Evolutionary conservation across 2,797 vertebrate species (phyloP).

Genomic region (Anguilla pacifica): DNA sequence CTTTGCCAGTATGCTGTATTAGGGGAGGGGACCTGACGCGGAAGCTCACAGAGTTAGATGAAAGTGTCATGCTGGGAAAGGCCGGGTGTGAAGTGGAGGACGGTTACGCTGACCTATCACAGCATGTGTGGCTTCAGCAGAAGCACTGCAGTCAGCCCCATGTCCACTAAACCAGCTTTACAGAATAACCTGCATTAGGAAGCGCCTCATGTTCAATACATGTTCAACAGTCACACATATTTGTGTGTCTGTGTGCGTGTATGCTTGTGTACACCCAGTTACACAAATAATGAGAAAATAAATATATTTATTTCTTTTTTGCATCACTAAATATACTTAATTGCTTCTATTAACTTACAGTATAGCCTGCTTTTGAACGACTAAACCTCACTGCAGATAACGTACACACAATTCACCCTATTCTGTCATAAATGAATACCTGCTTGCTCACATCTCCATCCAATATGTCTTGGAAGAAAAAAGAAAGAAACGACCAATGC

Average conservation of each 20-base stretch:
- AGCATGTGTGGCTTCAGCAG: no score
- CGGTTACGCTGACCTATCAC: no score
- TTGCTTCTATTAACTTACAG: neutral
- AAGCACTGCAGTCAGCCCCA: neutral
- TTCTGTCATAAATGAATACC: neutral
- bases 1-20: neutral
- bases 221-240: neutral
- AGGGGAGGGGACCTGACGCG: neutral
- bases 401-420: neutral
- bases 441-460: neutral
- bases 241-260: neutral
- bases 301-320: neutral
- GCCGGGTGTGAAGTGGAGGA: neutral
- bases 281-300: neutral
- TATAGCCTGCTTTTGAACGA: neutral
- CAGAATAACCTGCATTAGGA: neutral
- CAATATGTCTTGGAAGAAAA: neutral
- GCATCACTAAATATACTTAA: neutral
- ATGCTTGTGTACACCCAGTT: neutral
- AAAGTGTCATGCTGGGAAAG: neutral
- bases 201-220: no score
- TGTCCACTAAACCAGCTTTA: neutral
- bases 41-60: neutral
- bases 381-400: neutral
- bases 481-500: neutral